These are phyloP conservation scores for Neodiprion virginianus DNA, from an alignment of 1,140 invertebrate genomes.

Conservation along the genomic window DNA sequence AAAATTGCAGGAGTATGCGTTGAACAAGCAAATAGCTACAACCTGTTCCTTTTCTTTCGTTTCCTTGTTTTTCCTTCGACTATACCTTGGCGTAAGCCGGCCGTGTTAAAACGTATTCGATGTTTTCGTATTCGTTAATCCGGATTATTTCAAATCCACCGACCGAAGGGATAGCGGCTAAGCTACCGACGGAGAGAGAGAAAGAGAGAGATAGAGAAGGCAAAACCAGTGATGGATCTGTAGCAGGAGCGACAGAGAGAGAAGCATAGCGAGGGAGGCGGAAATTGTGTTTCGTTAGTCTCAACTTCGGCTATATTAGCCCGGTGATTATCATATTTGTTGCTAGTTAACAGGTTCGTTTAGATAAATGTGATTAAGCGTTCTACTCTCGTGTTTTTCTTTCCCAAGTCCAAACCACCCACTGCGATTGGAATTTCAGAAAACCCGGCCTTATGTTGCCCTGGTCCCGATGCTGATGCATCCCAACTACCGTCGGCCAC, in stretches of 20 bases:
- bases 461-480: neutral
- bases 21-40: no score
- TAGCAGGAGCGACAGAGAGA: neutral
- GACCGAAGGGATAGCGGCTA: slow-evolving; percentile 25
- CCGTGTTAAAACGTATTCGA: slow-evolving; percentile 55
- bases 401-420: neutral
- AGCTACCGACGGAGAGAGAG: slow-evolving; percentile 38
- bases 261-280: neutral
- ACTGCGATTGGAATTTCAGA: slow-evolving; percentile 1
- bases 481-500: neutral
- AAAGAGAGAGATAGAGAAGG: no score
- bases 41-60: no score
- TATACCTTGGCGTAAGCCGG: neutral
- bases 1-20: no score
- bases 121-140: slow-evolving; percentile 57
- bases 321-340: slow-evolving; percentile 5
- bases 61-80: no score
- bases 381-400: no score
- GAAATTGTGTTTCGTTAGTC: neutral
- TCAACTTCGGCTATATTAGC: neutral
- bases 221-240: no score
- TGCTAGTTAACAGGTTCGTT: slow-evolving; percentile 5
- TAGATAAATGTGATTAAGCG: neutral
- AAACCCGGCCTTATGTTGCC: neutral
- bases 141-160: slow-evolving; percentile 48